Evolutionary conservation across 2,113 vertebrate genomes (phyloP), one percentile per base, ranked within the genome.

Genomic region (Gymnobelideus leadbeateri): DNA sequence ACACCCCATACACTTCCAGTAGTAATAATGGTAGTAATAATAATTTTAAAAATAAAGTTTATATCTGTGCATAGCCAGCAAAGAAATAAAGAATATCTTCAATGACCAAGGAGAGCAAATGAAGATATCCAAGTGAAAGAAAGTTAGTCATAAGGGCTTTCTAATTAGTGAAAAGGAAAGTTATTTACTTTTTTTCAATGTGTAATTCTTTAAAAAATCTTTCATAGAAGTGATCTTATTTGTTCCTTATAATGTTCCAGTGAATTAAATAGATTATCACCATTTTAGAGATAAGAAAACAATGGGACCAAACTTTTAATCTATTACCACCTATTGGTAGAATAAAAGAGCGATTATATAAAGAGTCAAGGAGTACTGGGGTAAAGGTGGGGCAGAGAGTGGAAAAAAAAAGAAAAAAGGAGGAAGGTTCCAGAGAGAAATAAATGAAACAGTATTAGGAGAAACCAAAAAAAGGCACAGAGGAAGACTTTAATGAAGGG

Each of bases 211-310:
- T 68, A 68, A 61, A 37, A 68, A 61, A 68, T 0, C 11, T 68
- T n/a, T n/a, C 37, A 84, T 43, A 43, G 37, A 43, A 84, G 21
- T 21, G 4, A 95, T 91, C 89, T 52, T 52, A 53, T 94, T 97
- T 92, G 31, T 91, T 89, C 43, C n/a, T 84, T 92, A 43, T 53
- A 23, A 57, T 5, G 52, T 90, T 46, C 50, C 37, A 91, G 5
- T 91, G 19, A 31, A 93, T 43, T 9, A 89, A 1, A 28, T 91
- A 24, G 9, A 31, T 46, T 47, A 55, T 2, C 50, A 0, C 96
- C 25, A 51, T 8, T 93, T 92, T 53, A 55, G 14, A 92, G 50
- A 94, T 49, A 12, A 57, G 51, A 47, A 93, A 92, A 90, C 24
- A 92, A 47, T 91, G 2, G 14, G 26, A 25, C 9, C n/a, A 8